Evolutionary conservation across 2,113 vertebrate genomes (phyloP).

Genomic region (Rhabdomys dilectus): DNA sequence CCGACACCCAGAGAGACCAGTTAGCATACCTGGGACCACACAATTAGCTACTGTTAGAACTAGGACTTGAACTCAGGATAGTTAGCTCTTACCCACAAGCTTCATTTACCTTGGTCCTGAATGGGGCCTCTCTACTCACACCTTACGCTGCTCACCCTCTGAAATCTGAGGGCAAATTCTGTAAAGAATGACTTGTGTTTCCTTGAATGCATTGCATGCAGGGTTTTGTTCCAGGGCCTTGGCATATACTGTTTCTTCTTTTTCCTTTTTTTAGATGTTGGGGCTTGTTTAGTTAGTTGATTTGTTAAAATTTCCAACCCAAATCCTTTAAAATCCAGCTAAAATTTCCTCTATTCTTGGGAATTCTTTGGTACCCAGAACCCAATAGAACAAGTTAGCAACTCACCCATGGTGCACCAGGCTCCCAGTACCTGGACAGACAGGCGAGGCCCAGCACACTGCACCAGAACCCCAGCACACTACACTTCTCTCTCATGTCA

Average conservation of each 20-base stretch:
- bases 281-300: neutral
- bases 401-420: rapidly evolving
- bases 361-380: neutral
- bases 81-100: neutral
- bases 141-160: neutral
- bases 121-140: neutral
- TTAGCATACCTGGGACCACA: neutral
- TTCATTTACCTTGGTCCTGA: neutral
- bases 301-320: neutral
- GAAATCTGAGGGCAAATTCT: neutral
- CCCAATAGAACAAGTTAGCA: neutral
- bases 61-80: neutral
- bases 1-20: neutral
- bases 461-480: neutral
- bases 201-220: neutral
- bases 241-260: neutral
- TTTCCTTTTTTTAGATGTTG: neutral
- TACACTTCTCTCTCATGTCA: neutral
- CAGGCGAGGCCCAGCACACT: neutral
- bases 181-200: neutral
- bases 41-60: neutral
- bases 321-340: neutral
- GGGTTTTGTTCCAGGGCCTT: neutral
- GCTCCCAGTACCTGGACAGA: neutral
- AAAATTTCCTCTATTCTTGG: neutral